Conservation (phyloP, 2,113 vertebrate genomes). For the Eolophus roseicapilla region DNA sequence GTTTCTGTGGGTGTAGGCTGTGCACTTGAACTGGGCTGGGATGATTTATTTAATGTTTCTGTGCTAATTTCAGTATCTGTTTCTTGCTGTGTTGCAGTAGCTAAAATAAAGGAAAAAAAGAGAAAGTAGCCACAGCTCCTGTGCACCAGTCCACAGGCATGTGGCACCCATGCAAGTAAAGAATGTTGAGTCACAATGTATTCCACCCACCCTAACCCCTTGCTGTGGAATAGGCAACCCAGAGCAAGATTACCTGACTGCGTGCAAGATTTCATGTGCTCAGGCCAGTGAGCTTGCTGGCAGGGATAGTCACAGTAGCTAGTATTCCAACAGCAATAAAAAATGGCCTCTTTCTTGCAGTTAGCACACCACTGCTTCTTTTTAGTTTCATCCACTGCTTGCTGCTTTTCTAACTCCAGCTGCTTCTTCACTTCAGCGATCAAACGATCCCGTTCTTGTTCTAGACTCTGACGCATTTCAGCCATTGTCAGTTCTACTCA, state of each 20-base stretch:
- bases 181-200: neutral
- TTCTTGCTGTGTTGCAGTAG: conserved; percentile 92
- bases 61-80: conserved; percentile 83
- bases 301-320: conserved; percentile 99
- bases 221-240: neutral
- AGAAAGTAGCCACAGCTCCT: neutral
- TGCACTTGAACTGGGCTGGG: conserved; percentile 78
- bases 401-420: conserved; percentile 91
- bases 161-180: neutral
- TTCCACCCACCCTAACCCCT: neutral
- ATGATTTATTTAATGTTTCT: conserved; percentile 82
- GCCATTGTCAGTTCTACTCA: conserved; percentile 94
- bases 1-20: conserved; percentile 78
- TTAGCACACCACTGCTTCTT: conserved; percentile 99
- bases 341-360: conserved; percentile 97
- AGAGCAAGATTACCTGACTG: conserved; percentile 85
- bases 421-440: conserved; percentile 96
- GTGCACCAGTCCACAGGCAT: neutral
- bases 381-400: conserved; percentile 95
- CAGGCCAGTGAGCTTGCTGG: conserved; percentile 97
- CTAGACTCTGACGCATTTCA: conserved; percentile 97
- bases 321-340: conserved; percentile 98
- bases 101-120: conserved; percentile 69
- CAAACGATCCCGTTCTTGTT: conserved; percentile 91
- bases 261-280: conserved; percentile 98